phyloP scores from a whole-genome alignment of 2,797 vertebrate genomes.

The Sciurus vulgaris region DNA sequence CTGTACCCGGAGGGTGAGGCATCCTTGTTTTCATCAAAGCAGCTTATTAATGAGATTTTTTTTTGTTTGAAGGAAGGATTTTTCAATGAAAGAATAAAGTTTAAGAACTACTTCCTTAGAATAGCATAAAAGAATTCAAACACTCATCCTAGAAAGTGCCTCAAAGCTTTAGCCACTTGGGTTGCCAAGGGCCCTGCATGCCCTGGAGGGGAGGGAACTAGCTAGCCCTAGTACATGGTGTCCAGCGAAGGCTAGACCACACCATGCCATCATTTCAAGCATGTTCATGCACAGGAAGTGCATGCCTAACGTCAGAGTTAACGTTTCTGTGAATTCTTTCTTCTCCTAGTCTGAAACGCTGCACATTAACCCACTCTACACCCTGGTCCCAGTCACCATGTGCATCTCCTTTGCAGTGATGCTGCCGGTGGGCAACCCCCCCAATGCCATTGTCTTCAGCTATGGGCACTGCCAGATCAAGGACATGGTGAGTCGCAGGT shows the following conservation, averaged over 20 bases:
- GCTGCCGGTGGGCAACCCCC: constrained; percentile 98
- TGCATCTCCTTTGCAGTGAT: constrained; percentile 99
- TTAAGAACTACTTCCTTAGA: not conserved
- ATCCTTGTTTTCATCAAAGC: not conserved
- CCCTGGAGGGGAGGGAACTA: not conserved
- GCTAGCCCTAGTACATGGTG: rapidly evolving
- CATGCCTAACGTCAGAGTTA: not conserved
- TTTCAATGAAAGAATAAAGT: constrained; percentile 16
- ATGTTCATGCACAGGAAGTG: not conserved
- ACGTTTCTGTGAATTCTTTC: constrained; percentile 62
- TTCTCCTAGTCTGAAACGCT: constrained; percentile 95
- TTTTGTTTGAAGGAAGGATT: constrained; percentile 24
- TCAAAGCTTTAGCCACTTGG: not conserved
- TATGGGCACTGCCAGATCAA: constrained; percentile 98
- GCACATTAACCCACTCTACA: constrained; percentile 97
- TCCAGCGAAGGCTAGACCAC: not conserved
- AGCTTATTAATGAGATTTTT: not conserved
- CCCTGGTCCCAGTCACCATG: constrained; percentile 98
- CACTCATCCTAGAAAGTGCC: not conserved
- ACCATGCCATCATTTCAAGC: not conserved
- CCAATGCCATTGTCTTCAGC: constrained; percentile 99
- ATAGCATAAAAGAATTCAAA: not conserved
- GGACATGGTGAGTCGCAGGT: constrained; percentile 94
- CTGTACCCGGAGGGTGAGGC: not conserved
- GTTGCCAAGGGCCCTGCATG: not conserved